Conservation (phyloP, 2,797 vertebrate species). For the Propithecus deckenii region DNA sequence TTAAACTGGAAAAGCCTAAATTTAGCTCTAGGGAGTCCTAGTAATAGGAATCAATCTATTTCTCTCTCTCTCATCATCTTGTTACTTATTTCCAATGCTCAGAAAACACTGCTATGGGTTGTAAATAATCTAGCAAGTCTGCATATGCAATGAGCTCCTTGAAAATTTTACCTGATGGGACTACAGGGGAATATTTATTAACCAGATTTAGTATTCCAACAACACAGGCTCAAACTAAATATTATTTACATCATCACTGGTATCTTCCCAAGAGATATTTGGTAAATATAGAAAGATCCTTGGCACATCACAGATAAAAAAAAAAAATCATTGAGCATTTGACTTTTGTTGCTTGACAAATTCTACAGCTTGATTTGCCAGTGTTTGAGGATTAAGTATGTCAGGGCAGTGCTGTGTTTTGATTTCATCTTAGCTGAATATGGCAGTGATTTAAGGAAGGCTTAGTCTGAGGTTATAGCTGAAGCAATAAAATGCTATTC, state of each 20-base stretch:
- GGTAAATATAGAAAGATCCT: conserved; percentile 49
- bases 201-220: conserved; percentile 29
- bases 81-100: not conserved
- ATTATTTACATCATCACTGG: conserved; percentile 31
- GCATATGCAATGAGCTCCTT: not conserved
- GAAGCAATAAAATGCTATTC: not conserved
- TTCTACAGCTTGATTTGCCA: conserved; percentile 35
- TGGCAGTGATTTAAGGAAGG: conserved; percentile 7
- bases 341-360: conserved; percentile 50
- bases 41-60: not conserved
- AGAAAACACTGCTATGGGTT: not conserved
- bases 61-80: not conserved
- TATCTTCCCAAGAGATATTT: conserved; percentile 24
- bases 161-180: conserved; percentile 26
- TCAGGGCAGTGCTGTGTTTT: not conserved
- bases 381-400: conserved; percentile 13
- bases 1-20: conserved; percentile 21
- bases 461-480: conserved; percentile 16
- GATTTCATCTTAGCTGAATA: conserved; percentile 31
- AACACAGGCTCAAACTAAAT: conserved; percentile 54
- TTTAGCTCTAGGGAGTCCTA: conserved; percentile 21
- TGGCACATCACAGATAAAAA: conserved; percentile 22
- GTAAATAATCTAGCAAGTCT: conserved; percentile 42
- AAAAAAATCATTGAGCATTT: conserved; percentile 19
- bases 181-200: conserved; percentile 52